Evolutionary conservation across 2,888 invertebrate species (phyloP).

Genomic region (Colletes collaris): DNA sequence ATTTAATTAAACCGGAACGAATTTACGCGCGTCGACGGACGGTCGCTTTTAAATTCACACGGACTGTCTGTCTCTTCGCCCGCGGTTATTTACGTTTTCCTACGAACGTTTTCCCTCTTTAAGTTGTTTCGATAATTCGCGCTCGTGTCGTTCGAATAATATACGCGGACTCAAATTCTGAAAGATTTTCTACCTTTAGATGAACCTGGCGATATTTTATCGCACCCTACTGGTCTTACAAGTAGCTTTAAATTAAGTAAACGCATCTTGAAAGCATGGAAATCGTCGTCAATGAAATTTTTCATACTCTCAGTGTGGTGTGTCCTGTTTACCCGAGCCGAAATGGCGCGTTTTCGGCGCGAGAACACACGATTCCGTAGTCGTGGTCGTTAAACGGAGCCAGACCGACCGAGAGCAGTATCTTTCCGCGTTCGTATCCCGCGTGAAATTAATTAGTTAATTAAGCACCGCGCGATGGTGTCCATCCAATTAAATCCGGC

Average conservation of each 20-base stretch:
- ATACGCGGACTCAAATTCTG: too few relatives aligned
- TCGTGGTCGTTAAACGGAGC: slow-evolving; percentile 50
- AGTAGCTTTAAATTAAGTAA: too few relatives aligned
- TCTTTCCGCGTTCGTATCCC: slow-evolving; percentile 71
- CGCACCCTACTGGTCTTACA: too few relatives aligned
- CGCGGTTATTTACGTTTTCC: slow-evolving; percentile 45
- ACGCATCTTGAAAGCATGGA: too few relatives aligned
- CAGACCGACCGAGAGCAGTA: slow-evolving; percentile 45
- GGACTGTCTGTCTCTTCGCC: slow-evolving; percentile 36
- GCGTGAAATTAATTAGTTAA: slow-evolving; percentile 82
- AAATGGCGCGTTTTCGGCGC: background rate
- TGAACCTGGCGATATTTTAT: too few relatives aligned
- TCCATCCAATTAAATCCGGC: slow-evolving; percentile 81
- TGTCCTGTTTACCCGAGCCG: background rate
- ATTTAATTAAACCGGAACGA: slow-evolving; percentile 60
- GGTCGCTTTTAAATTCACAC: slow-evolving; percentile 53
- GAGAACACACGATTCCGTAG: slow-evolving; percentile 25
- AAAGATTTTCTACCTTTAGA: too few relatives aligned
- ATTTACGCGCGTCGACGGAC: slow-evolving; percentile 48
- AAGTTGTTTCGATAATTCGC: too few relatives aligned
- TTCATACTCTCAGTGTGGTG: too few relatives aligned
- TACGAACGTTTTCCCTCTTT: background rate
- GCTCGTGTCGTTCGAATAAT: too few relatives aligned
- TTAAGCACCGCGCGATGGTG: slow-evolving; percentile 79
- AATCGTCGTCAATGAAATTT: too few relatives aligned